phyloP scores from a whole-genome alignment of 2,888 invertebrate genomes.

The Monochamus alternatus region DNA sequence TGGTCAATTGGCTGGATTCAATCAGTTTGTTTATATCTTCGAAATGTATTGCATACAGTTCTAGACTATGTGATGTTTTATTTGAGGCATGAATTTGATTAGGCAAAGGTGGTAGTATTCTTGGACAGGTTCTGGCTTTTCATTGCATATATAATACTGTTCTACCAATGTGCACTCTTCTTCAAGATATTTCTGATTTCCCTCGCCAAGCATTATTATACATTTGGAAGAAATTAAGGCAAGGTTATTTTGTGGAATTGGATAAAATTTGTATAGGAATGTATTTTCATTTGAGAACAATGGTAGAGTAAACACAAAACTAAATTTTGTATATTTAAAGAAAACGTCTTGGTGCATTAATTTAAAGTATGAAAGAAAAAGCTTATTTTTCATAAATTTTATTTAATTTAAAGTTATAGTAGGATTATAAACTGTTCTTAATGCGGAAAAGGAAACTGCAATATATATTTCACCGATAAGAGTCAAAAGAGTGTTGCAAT shows the following conservation, averaged over 20 bases:
- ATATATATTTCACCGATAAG: background rate
- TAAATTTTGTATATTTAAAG: background rate
- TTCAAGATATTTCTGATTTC: background rate
- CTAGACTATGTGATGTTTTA: background rate
- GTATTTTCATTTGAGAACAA: background rate
- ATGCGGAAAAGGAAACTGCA: background rate
- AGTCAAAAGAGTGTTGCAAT: background rate
- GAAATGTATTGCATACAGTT: background rate
- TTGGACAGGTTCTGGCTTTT: background rate
- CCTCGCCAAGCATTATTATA: background rate
- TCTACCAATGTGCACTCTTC: background rate
- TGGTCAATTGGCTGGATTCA: background rate
- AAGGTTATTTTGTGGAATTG: background rate
- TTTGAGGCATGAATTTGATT: background rate
- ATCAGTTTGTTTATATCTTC: background rate
- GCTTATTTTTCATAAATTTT: background rate
- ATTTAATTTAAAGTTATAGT: background rate
- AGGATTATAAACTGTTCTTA: background rate
- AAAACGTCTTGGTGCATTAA: constrained; percentile 1
- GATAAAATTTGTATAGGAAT: background rate
- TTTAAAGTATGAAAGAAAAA: background rate
- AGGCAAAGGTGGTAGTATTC: background rate
- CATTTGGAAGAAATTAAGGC: background rate
- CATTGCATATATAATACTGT: background rate
- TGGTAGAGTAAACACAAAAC: background rate